Conservation (phyloP, 2,113 vertebrate genomes). For the Tychaedon coryphoeus region DNA sequence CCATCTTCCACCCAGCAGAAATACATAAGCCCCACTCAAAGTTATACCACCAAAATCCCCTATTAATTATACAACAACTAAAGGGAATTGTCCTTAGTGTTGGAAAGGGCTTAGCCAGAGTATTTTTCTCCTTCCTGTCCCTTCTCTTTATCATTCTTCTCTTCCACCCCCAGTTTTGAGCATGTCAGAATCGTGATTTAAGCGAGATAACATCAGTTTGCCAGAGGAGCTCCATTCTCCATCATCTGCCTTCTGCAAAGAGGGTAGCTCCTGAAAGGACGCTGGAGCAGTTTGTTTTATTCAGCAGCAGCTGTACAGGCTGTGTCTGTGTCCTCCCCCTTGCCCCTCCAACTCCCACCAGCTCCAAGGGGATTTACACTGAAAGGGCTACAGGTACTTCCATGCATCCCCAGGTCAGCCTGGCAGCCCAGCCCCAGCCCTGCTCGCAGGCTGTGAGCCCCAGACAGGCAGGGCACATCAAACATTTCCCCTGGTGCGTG, state of each 20-base stretch:
- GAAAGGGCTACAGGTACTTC: neutral
- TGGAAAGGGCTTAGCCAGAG: neutral
- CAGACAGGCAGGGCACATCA: neutral
- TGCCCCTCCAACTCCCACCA: neutral
- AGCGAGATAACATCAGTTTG: neutral
- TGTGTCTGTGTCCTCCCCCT: neutral
- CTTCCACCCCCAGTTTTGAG: neutral
- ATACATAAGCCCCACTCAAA: neutral
- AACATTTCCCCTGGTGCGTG: neutral
- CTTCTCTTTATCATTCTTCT: neutral
- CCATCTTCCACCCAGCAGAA: neutral
- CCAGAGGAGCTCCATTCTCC: neutral
- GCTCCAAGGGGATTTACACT: neutral
- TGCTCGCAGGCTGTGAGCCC: neutral
- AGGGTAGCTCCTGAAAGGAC: neutral
- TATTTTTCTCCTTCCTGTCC: neutral
- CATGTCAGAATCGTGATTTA: neutral
- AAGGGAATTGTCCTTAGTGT: neutral
- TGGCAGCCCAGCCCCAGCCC: neutral
- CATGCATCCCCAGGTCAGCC: neutral
- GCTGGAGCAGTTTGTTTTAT: neutral
- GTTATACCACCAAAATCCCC: neutral
- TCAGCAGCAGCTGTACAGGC: constrained; percentile 34
- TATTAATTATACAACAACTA: neutral
- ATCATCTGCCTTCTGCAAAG: neutral